phyloP scores from a whole-genome alignment of 2,888 invertebrate genomes.

The Tachystola acroxantha region DNA sequence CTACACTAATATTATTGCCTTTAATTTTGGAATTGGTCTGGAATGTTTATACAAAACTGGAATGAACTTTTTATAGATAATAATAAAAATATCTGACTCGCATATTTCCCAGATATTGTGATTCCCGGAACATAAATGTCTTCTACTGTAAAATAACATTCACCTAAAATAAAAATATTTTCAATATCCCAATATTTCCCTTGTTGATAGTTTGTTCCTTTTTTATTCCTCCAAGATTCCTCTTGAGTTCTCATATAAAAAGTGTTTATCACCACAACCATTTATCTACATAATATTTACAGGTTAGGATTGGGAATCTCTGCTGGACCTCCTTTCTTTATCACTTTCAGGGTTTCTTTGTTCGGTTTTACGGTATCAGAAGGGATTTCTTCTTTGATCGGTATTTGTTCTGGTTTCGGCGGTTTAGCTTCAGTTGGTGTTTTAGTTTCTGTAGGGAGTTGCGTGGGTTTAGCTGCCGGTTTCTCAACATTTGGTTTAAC shows the following conservation, averaged over 20 bases:
- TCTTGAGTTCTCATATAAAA: constrained; percentile 1
- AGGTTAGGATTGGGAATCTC: constrained; percentile 61
- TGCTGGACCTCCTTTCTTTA: constrained; percentile 75
- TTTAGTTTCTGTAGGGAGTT: constrained; percentile 19
- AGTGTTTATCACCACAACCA: constrained; percentile 1
- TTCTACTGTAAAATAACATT: background rate
- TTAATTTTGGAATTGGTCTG: no score
- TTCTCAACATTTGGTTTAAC: constrained; percentile 14
- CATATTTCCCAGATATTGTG: no score
- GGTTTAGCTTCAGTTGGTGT: constrained; percentile 15
- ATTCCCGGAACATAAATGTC: background rate
- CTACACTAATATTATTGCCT: no score
- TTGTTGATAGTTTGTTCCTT: background rate
- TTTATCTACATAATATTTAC: constrained; percentile 20
- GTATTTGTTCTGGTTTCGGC: constrained; percentile 41
- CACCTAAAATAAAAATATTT: background rate
- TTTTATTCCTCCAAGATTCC: background rate
- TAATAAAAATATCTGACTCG: no score
- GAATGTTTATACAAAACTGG: no score
- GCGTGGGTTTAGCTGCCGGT: constrained; percentile 10
- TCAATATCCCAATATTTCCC: background rate
- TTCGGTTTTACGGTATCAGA: constrained; percentile 73
- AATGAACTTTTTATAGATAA: no score
- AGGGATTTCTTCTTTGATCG: constrained; percentile 75
- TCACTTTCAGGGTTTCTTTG: constrained; percentile 77